Conservation (phyloP, 2,888 invertebrate genomes). For the Acanthosepion lycidas region DNA sequence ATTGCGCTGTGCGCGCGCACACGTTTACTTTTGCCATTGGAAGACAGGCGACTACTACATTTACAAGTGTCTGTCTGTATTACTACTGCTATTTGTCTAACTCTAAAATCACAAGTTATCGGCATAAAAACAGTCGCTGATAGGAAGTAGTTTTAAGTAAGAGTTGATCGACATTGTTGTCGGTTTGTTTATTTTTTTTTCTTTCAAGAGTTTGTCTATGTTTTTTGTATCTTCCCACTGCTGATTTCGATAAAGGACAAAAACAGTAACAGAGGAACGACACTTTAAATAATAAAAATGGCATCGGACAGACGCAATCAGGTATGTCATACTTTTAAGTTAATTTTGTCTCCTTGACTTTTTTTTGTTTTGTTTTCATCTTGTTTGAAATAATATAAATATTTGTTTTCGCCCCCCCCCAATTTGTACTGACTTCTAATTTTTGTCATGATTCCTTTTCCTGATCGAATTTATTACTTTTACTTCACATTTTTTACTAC, state of each 20-base stretch:
- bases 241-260: not conserved
- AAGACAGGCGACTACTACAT: too few species aligned
- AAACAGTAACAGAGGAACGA: not conserved
- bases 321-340: not conserved
- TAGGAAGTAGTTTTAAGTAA: not conserved
- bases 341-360: not conserved
- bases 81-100: too few species aligned
- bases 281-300: not conserved
- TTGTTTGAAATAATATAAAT: not conserved
- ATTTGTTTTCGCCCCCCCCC: not conserved
- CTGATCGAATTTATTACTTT: not conserved
- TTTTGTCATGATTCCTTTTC: too few species aligned
- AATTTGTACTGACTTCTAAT: not conserved
- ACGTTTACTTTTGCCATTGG: too few species aligned
- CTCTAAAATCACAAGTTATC: too few species aligned
- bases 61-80: too few species aligned
- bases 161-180: not conserved
- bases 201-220: not conserved
- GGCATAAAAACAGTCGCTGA: too few species aligned
- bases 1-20: too few species aligned
- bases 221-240: not conserved
- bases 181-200: not conserved
- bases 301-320: conserved; percentile 4
- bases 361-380: not conserved
- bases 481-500: not conserved